Evolutionary conservation across 1,140 invertebrate species (phyloP).

Genomic region (Gryon sp.): DNA sequence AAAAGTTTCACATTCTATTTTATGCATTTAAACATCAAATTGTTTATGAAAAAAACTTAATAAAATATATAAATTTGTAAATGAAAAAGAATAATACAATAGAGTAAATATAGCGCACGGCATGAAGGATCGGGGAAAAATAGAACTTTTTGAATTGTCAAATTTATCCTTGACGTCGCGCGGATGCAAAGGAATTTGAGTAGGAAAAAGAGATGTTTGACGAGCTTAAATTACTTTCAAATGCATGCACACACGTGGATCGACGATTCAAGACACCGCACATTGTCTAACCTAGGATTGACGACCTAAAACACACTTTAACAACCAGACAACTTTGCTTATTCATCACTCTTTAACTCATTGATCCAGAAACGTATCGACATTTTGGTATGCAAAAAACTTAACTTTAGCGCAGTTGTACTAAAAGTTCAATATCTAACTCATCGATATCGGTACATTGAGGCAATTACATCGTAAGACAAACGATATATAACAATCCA

Average conservation of each 20-base stretch:
- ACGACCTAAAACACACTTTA: conserved; percentile 60
- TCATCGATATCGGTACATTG: too few species aligned
- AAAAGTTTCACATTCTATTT: too few species aligned
- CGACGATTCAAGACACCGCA: conserved; percentile 52
- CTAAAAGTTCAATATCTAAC: too few species aligned
- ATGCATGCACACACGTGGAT: conserved; percentile 40
- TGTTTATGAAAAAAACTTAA: too few species aligned
- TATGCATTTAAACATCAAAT: too few species aligned
- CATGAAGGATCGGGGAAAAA: conserved; percentile 2
- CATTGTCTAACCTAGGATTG: conserved; percentile 53
- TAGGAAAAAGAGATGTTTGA: conserved; percentile 5
- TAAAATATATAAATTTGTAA: too few species aligned
- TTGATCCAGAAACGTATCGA: too few species aligned
- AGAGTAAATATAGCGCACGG: neutral
- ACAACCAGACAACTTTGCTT: conserved; percentile 50
- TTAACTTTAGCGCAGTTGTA: too few species aligned
- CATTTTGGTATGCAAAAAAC: too few species aligned
- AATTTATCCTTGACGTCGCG: conserved; percentile 1
- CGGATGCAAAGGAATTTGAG: conserved; percentile 7
- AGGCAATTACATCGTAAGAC: too few species aligned
- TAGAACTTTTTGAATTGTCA: conserved; percentile 7
- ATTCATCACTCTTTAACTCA: conserved; percentile 4
- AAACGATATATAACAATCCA: too few species aligned
- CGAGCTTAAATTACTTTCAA: conserved; percentile 41
- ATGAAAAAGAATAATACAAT: conserved; percentile 1